Percentiles rank a stretch among this genome's conserved stretches.
These are phyloP conservation scores for Tachyglossus aculeatus DNA, from an alignment of 2,797 vertebrate species.

Conservation along the genomic window DNA sequence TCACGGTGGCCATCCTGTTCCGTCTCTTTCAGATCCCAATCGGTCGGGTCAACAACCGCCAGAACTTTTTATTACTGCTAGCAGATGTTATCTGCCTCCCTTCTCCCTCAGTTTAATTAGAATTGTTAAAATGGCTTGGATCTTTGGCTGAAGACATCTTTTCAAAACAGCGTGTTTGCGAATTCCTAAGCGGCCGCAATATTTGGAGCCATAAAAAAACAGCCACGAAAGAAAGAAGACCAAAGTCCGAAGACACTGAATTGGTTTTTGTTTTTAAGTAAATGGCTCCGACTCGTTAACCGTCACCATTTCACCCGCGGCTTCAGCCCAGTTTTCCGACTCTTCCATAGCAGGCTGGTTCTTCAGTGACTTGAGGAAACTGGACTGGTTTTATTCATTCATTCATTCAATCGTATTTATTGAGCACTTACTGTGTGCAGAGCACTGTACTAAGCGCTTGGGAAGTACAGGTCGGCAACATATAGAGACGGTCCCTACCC, in stretches of 20 bases:
- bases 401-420: no score
- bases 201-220: conserved; percentile 1
- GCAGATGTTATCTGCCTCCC: conserved; percentile 64
- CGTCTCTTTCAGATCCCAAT: conserved; percentile 69
- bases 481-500: no score
- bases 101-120: conserved; percentile 71
- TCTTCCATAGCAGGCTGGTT: no score
- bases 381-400: no score
- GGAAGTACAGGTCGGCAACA: no score
- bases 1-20: no score
- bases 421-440: no score
- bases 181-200: conserved; percentile 18
- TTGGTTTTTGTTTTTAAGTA: not conserved
- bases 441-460: no score
- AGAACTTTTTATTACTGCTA: conserved; percentile 71
- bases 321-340: no score
- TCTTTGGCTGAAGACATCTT: conserved; percentile 42
- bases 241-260: not conserved
- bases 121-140: conserved; percentile 57
- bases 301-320: no score
- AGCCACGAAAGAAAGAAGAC: conserved; percentile 18
- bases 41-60: conserved; percentile 67
- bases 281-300: not conserved
- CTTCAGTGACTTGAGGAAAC: no score
- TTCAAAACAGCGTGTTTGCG: conserved; percentile 3